phyloP scores from a whole-genome alignment of 1,140 invertebrate species.

The Aphaenogaster ashmeadi region DNA sequence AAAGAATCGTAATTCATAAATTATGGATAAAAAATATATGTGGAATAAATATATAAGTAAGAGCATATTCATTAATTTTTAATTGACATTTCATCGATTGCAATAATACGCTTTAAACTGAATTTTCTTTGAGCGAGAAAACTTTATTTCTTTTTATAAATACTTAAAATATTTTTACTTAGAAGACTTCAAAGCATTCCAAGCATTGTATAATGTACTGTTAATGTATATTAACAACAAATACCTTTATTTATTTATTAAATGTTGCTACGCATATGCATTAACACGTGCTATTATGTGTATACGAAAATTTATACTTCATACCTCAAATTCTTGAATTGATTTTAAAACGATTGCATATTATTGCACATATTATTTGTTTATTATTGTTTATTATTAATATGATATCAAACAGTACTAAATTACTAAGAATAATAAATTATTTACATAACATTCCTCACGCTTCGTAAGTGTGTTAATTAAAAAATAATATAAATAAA shows the following conservation, averaged over 20 bases:
- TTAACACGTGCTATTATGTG: not conserved
- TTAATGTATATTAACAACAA: not conserved
- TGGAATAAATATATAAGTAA: not conserved
- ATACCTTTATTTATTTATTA: slow-evolving; percentile 10
- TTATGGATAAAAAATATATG: not conserved
- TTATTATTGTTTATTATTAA: no score
- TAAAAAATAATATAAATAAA: slow-evolving; percentile 4
- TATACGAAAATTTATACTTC: not conserved
- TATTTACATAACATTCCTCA: not conserved
- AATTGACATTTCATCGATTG: not conserved
- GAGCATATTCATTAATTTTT: not conserved
- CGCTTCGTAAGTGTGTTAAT: not conserved
- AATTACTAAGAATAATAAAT: slow-evolving; percentile 15
- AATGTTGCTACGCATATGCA: not conserved
- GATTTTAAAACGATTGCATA: not conserved
- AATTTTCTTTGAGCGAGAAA: not conserved
- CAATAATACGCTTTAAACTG: not conserved
- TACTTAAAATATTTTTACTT: not conserved
- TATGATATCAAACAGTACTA: not conserved
- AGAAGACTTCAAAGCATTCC: not conserved
- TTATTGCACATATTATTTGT: slow-evolving; percentile 22
- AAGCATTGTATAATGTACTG: not conserved
- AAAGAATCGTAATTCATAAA: slow-evolving; percentile 1
- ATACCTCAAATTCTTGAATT: not conserved
- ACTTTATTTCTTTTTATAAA: not conserved